Conservation (phyloP, 2,797 vertebrate genomes). For the Acipenser oxyrinchus region DNA sequence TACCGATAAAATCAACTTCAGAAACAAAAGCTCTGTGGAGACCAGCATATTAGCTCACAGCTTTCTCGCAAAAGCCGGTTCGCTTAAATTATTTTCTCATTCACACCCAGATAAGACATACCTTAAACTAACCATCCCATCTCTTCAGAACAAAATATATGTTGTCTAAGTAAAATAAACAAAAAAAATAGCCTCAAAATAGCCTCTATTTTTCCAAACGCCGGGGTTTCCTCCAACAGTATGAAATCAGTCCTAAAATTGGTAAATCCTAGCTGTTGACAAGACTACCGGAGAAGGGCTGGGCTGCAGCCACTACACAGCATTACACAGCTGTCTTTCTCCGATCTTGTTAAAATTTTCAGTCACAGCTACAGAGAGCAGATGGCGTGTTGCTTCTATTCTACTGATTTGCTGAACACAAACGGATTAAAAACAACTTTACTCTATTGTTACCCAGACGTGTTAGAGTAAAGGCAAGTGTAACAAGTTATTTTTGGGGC, state of each 20-base stretch:
- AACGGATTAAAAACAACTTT: slow-evolving; percentile 26
- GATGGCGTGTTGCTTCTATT: slow-evolving; percentile 41
- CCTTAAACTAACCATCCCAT: background rate
- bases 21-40: slow-evolving; percentile 3
- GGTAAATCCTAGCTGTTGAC: slow-evolving; percentile 16
- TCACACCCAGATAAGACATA: slow-evolving; percentile 3
- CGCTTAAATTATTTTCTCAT: slow-evolving; percentile 10
- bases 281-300: slow-evolving; percentile 14
- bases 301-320: slow-evolving; percentile 13
- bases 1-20: slow-evolving; percentile 14
- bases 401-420: slow-evolving; percentile 26
- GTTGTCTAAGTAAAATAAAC: background rate
- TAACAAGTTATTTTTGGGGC: no score
- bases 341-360: slow-evolving; percentile 26
- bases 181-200: slow-evolving; percentile 11
- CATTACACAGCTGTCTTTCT: slow-evolving; percentile 18
- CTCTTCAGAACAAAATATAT: background rate
- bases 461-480: no score
- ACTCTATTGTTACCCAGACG: no score
- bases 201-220: slow-evolving; percentile 22
- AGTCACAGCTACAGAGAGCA: slow-evolving; percentile 30
- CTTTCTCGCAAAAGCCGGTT: slow-evolving; percentile 11
- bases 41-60: slow-evolving; percentile 14
- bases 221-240: slow-evolving; percentile 20
- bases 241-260: slow-evolving; percentile 12